These are phyloP conservation scores for Microplitis manilae DNA, from an alignment of 2,888 invertebrate genomes.

Conservation along the genomic window DNA sequence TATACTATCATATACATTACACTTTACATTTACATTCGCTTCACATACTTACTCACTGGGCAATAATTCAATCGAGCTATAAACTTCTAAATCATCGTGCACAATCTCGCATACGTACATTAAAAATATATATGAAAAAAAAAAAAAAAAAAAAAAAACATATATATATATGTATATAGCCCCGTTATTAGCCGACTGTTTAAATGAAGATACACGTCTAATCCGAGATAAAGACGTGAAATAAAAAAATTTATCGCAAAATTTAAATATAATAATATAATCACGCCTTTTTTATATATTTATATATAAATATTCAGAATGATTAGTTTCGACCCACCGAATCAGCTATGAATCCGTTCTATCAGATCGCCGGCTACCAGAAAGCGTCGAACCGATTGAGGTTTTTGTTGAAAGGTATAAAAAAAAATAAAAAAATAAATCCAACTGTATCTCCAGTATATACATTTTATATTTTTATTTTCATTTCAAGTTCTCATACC, in stretches of 20 bases:
- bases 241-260: neutral
- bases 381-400: slow-evolving; percentile 23
- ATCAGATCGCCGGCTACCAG: slow-evolving; percentile 22
- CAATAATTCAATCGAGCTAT: slow-evolving; percentile 32
- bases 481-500: neutral
- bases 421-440: neutral
- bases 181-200: neutral
- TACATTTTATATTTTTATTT: neutral
- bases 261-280: slow-evolving; percentile 1
- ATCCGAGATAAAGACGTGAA: neutral
- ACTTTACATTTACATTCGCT: slow-evolving; percentile 4
- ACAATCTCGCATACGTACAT: neutral
- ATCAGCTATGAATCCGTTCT: neutral
- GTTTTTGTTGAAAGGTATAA: slow-evolving; percentile 14
- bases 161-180: too few relatives aligned
- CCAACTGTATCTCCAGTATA: neutral
- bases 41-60: slow-evolving; percentile 7
- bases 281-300: slow-evolving; percentile 10
- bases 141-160: too few relatives aligned
- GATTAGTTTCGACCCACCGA: slow-evolving; percentile 29
- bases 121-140: neutral
- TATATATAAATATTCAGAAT: slow-evolving; percentile 1
- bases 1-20: slow-evolving; percentile 11
- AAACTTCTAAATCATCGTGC: slow-evolving; percentile 2
- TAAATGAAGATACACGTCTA: neutral